These are phyloP conservation scores for Gadopsis bispinosus DNA, from an alignment of 2,797 vertebrate species.

Conservation along the genomic window DNA sequence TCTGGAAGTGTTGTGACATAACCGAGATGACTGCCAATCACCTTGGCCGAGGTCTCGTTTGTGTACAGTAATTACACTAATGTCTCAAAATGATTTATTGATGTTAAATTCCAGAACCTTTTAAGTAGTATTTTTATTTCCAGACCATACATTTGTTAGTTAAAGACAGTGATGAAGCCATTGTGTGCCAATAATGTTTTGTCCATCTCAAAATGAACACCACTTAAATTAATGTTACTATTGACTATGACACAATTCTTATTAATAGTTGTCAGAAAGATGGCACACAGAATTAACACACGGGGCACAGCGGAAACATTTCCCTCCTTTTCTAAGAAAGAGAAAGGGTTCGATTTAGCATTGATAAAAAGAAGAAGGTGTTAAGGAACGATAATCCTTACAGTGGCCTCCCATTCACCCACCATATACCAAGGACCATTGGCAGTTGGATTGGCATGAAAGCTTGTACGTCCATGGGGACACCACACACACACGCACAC, in stretches of 20 bases:
- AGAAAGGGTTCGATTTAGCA: background rate
- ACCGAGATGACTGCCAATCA: conserved; percentile 24
- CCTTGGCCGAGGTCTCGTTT: conserved; percentile 30
- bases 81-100: conserved; percentile 40
- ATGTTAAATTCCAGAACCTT: conserved; percentile 29
- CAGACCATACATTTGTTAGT: conserved; percentile 19
- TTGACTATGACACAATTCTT: background rate
- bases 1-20: background rate
- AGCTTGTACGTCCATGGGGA: background rate
- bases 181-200: conserved; percentile 15
- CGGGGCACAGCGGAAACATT: too few relatives aligned
- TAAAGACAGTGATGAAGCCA: conserved; percentile 19
- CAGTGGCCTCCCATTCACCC: background rate
- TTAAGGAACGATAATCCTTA: background rate
- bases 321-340: background rate
- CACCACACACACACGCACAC: background rate
- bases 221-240: conserved; percentile 5
- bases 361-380: too few relatives aligned
- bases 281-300: background rate
- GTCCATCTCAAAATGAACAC: conserved; percentile 6
- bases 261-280: background rate
- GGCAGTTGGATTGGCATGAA: background rate
- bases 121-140: conserved; percentile 22
- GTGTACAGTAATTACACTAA: conserved; percentile 44
- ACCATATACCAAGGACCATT: background rate